Base-by-base conservation (phyloP, 2,113 vertebrate species). In the Bostrychus sinensis region DNA sequence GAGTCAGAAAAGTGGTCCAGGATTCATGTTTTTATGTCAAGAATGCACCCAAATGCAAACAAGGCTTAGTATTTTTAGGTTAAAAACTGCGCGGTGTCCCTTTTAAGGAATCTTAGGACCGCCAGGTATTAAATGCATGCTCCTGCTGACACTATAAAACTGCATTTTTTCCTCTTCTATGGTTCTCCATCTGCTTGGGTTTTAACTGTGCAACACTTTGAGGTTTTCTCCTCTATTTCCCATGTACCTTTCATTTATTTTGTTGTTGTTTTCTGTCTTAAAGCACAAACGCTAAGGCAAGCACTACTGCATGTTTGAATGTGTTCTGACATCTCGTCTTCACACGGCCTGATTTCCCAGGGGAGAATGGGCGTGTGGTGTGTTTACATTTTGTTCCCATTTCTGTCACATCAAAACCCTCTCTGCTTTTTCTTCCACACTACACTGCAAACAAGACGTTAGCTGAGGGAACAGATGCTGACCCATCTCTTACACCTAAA, bases 311-410 rank as follows among this genome's bases (percentile, higher is more conserved):
- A 1, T 54, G 70, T 84, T 72, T 75, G 73, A 82, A 77, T 82
- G 72, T 68, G 63, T 83, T 80, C 69, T 65, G 84, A 81, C 85
- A 73, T 72, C 67, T 63, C 12, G 34, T 84, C 73, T 83, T 85
- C 83, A 77, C 71, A 57, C 1, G 58, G 64, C 57, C 59, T 84
- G 82, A 89, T 88, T 88, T 84, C 84, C 88, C 83, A 37, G 36
- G 66, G 63, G 84, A 7, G 67, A 55, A 51, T 17, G 58, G 75
- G 43, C 55, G 23, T 85, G 83, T 76, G 85, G 51, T 72, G 22
- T 86, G 85, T 86, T 90, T 90, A 86, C 85, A 80, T 86, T 86
- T 80, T 75, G 59, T 83, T 86, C 64, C 71, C 57, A 36, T 82
- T 81, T 70, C 61, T 37, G 60, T 73, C 1, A 32, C 73, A 70